Percentiles rank a stretch among this genome's conserved stretches.
Evolutionary conservation across 2,888 invertebrate genomes (phyloP).

Genomic region (Physocephala rufipes): DNA sequence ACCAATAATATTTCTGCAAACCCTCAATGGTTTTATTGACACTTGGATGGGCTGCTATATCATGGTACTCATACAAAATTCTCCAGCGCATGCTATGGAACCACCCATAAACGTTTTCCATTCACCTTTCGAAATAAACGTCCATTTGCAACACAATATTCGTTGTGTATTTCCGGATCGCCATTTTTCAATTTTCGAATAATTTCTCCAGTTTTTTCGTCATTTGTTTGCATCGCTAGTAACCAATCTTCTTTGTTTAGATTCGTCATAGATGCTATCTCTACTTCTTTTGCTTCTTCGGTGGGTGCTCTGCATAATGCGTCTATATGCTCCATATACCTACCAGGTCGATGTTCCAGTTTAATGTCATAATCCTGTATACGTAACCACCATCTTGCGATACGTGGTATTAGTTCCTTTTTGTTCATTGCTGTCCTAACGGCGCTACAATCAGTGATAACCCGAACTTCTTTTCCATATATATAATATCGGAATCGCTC

Average conservation of each 20-base stretch:
- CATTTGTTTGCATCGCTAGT: constrained; percentile 28
- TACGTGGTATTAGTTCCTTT: constrained; percentile 37
- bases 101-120: constrained; percentile 35
- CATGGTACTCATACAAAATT: constrained; percentile 1
- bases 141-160: constrained; percentile 29
- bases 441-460: constrained; percentile 39
- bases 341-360: constrained; percentile 38
- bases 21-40: neutral
- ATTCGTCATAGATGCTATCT: constrained; percentile 18
- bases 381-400: constrained; percentile 45
- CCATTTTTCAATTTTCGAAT: constrained; percentile 17
- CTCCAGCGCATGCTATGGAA: neutral
- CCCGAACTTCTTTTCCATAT: constrained; percentile 37
- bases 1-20: neutral
- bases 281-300: constrained; percentile 15
- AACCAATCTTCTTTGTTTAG: constrained; percentile 18
- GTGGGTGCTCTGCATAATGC: constrained; percentile 19
- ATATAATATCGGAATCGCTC: constrained; percentile 43
- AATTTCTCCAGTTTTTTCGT: constrained; percentile 22
- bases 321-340: constrained; percentile 44
- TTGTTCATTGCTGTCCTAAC: constrained; percentile 35
- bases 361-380: constrained; percentile 43
- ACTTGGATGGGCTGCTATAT: neutral
- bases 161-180: constrained; percentile 1
- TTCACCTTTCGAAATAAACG: constrained; percentile 34